phyloP scores from a whole-genome alignment of 2,888 invertebrate genomes.

The Busseola fusca region DNA sequence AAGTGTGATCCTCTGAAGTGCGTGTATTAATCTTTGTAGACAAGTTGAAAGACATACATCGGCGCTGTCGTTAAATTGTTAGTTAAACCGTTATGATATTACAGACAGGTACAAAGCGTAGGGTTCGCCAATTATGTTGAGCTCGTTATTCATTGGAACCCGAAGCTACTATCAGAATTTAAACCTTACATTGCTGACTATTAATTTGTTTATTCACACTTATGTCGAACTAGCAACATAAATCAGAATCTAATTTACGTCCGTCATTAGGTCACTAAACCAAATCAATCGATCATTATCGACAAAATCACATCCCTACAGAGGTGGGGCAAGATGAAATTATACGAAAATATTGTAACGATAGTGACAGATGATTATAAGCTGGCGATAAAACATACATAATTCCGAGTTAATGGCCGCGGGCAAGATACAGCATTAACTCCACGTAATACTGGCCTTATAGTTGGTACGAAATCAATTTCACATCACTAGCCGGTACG shows the following conservation, averaged over 20 bases:
- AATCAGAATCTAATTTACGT: conserved; percentile 9
- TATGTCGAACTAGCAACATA: not conserved
- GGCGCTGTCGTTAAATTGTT: conserved; percentile 35
- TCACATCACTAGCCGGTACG: conserved; percentile 76
- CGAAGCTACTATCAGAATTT: not conserved
- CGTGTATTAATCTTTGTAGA: conserved; percentile 54
- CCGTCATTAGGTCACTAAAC: conserved; percentile 17
- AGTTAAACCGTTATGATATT: conserved; percentile 34
- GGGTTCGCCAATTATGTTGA: conserved; percentile 30
- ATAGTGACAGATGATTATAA: conserved; percentile 89
- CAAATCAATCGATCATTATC: conserved; percentile 57
- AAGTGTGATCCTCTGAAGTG: conserved; percentile 44
- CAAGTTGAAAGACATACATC: conserved; percentile 42
- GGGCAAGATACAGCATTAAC: conserved; percentile 67
- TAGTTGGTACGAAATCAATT: conserved; percentile 77
- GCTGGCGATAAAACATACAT: conserved; percentile 89
- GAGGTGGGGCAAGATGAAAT: conserved; percentile 84
- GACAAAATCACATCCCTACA: conserved; percentile 70
- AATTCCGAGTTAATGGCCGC: conserved; percentile 85
- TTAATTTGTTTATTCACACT: conserved; percentile 2
- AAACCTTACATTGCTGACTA: not conserved
- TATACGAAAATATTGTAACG: conserved; percentile 88
- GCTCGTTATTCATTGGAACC: conserved; percentile 17
- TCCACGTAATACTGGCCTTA: conserved; percentile 76
- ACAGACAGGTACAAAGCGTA: conserved; percentile 34